Evolutionary conservation across 2,797 vertebrate species (phyloP).

Genomic region (Argentina silus): DNA sequence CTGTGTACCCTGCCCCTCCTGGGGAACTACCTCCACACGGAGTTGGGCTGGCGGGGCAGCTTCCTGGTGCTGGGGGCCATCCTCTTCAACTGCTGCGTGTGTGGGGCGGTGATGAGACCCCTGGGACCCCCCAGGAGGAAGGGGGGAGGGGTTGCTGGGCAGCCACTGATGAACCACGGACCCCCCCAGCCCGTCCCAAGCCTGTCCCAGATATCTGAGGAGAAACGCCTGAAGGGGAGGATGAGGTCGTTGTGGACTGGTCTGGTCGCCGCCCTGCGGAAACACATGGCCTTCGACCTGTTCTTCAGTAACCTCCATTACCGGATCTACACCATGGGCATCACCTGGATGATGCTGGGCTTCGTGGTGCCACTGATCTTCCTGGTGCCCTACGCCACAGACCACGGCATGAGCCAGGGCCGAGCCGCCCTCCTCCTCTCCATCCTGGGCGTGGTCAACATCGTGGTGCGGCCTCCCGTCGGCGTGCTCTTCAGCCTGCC

Average conservation of each 20-base stretch:
- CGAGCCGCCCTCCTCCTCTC: constrained; percentile 87
- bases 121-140: constrained; percentile 54
- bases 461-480: constrained; percentile 83
- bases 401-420: constrained; percentile 76
- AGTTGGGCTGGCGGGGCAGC: constrained; percentile 91
- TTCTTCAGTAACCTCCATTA: constrained; percentile 83
- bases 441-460: constrained; percentile 88
- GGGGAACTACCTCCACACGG: constrained; percentile 83
- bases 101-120: constrained; percentile 91
- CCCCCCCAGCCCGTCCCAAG: constrained; percentile 28
- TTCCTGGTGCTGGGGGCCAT: constrained; percentile 90
- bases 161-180: constrained; percentile 53
- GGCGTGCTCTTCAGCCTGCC: constrained; percentile 81
- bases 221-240: constrained; percentile 32
- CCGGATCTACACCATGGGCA: constrained; percentile 80
- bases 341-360: constrained; percentile 90
- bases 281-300: constrained; percentile 91
- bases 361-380: constrained; percentile 87
- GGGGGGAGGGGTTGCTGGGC: constrained; percentile 10
- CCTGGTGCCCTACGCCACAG: constrained; percentile 88
- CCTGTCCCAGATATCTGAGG: constrained; percentile 1
- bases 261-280: constrained; percentile 65
- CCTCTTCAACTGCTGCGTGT: constrained; percentile 90
- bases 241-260: constrained; percentile 6
- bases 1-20: constrained; percentile 85